Percentiles rank a stretch among this genome's conserved stretches.
These are phyloP conservation scores for Holothuria glaberrima DNA, from an alignment of 35 echinoderm and acorn worm genomes.

Conservation along the genomic window DNA sequence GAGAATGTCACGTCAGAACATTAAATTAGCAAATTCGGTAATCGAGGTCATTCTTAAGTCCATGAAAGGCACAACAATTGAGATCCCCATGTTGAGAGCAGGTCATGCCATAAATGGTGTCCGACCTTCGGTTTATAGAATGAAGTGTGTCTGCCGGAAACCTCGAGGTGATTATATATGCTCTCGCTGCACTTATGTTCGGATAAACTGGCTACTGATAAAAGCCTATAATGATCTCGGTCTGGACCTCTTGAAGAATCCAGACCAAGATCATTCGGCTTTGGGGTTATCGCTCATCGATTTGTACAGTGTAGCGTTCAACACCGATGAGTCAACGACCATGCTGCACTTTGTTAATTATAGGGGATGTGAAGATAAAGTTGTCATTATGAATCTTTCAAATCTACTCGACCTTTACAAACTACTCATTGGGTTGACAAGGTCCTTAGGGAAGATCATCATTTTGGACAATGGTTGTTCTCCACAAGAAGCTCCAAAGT, in stretches of 20 bases:
- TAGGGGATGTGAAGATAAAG: neutral
- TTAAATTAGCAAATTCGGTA: neutral
- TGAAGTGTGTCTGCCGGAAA: slow-evolving; percentile 31
- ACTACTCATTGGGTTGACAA: neutral
- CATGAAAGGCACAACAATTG: neutral
- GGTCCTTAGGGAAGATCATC: slow-evolving; percentile 28
- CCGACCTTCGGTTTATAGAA: slow-evolving; percentile 8
- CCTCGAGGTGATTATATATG: no score
- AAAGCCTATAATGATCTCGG: neutral
- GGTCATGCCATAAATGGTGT: slow-evolving; percentile 28
- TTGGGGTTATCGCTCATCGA: slow-evolving; percentile 4
- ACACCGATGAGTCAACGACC: no score
- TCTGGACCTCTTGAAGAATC: neutral
- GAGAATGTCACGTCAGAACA: slow-evolving; percentile 41
- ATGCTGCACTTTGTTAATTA: neutral
- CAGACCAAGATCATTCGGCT: neutral
- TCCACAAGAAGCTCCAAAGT: neutral
- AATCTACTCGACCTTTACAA: slow-evolving; percentile 5
- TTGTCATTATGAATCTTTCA: no score
- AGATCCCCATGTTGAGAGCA: neutral
- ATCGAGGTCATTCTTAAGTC: neutral
- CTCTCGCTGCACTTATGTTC: neutral
- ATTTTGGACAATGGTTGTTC: slow-evolving; percentile 31
- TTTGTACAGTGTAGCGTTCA: slow-evolving; percentile 9
- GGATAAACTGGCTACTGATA: neutral